Evolutionary conservation across 2,888 invertebrate genomes (phyloP).

Genomic region (Phania funesta): DNA sequence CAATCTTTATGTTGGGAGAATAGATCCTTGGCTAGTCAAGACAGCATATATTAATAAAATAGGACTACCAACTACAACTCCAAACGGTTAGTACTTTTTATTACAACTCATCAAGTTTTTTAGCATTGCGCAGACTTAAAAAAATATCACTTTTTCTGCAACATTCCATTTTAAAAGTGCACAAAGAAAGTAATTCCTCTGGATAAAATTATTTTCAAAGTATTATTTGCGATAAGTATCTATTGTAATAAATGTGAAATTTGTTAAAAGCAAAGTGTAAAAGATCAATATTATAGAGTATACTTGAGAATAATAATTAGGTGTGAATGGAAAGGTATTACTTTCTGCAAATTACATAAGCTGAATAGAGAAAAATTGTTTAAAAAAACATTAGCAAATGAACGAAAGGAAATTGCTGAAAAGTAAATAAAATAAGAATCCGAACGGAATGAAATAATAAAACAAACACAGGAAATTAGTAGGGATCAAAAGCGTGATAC

Average conservation of each 20-base stretch:
- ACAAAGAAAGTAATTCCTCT: conserved; percentile 6
- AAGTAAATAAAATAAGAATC: conserved; percentile 23
- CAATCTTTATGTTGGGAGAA: no score
- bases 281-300: background rate
- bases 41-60: background rate
- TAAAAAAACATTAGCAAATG: conserved; percentile 22
- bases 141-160: conserved; percentile 31
- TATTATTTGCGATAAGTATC: conserved; percentile 13
- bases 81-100: background rate
- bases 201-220: conserved; percentile 37
- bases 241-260: conserved; percentile 22
- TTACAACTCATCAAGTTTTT: background rate
- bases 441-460: conserved; percentile 5
- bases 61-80: background rate
- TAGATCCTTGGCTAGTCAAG: no score
- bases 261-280: background rate
- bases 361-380: conserved; percentile 35
- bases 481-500: conserved; percentile 59
- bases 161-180: conserved; percentile 36
- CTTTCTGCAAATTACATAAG: conserved; percentile 61
- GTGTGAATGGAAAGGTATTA: background rate
- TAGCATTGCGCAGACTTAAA: background rate
- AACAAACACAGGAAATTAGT: background rate
- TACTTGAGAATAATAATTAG: background rate
- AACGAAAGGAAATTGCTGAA: conserved; percentile 13